Conservation (phyloP, 1,140 invertebrate genomes). For the Apis cerana region DNA sequence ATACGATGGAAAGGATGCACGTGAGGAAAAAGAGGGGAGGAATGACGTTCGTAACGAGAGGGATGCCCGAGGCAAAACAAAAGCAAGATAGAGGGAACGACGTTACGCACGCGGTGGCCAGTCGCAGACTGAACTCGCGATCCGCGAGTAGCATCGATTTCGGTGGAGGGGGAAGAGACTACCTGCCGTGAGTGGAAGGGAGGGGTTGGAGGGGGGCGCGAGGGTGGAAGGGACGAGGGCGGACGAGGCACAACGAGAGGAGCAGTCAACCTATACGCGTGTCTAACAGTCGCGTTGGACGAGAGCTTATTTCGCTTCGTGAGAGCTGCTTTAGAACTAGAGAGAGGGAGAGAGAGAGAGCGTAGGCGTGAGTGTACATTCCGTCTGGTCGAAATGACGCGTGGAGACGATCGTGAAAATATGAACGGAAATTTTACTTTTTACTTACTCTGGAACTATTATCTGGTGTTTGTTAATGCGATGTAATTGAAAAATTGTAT, state of each 20-base stretch:
- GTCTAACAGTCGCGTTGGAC: constrained; percentile 31
- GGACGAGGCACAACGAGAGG: constrained; percentile 54
- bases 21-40: neutral
- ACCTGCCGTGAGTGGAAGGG: constrained; percentile 36
- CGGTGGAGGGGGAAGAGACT: constrained; percentile 63
- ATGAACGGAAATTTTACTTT: too few species aligned
- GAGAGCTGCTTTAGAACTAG: constrained; percentile 16
- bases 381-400: neutral
- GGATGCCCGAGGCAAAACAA: neutral
- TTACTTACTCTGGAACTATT: too few species aligned
- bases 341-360: neutral
- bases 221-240: constrained; percentile 46
- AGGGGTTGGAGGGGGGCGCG: constrained; percentile 43
- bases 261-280: constrained; percentile 55
- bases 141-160: constrained; percentile 72
- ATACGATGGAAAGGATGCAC: neutral
- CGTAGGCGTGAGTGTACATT: neutral
- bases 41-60: neutral
- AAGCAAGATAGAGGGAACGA: constrained; percentile 41
- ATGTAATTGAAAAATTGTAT: too few species aligned
- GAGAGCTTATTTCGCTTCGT: constrained; percentile 44
- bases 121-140: constrained; percentile 71
- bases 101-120: constrained; percentile 66
- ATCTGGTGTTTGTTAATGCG: too few species aligned
- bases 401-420: neutral